Evolutionary conservation across 2,113 vertebrate species (phyloP), one percentile per base, ranked within the genome.

Genomic region (Platysteira castanea): DNA sequence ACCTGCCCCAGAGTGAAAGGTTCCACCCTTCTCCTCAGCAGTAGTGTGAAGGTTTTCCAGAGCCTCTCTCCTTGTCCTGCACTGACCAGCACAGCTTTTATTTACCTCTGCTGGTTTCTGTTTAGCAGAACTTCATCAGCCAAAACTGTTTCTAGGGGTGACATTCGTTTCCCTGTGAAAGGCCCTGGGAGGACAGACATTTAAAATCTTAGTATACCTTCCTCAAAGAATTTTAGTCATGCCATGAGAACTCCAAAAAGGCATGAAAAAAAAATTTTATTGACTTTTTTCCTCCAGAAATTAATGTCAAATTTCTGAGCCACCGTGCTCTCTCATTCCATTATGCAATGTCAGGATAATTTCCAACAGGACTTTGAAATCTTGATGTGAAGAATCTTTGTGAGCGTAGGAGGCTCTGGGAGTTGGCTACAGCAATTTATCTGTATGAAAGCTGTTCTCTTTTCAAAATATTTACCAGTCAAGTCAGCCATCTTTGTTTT

Each of bases 321-420:
- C 13, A 16, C 35, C 39, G 1, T 89, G 27, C 30, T 91, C 22
- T 90, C 61, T 93, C 35, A 42, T 89, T 91, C 37, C 13, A 10
- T 91, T 93, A 87, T 46, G 46, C 49, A 94, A 3, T 93, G 69
- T 20, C 89, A 87, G 44, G 56, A 64, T 82, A 42, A 84, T 92
- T 95, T 94, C n/a, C 61, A 93, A 7, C 37, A 65, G 56, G 47
- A 68, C 80, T 84, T 93, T 78, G 76, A 84, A 95, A 71, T 87
- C 37, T 87, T 64, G 57, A 52, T 87, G 24, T 18, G 52, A 33
- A 64, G 44, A 65, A 26, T 57, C 49, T 68, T 60, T 2, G 2
- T 73, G 68, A 50, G 33, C 0, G 0, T 74, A 86, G 50, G 35
- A 74, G 30, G 35, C 12, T 92, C 33, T 39, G 14, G 74, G 21